Evolutionary conservation across 1,140 invertebrate genomes (phyloP), one percentile per base, ranked within the genome.

Genomic region (Latrodectus geometricus): DNA sequence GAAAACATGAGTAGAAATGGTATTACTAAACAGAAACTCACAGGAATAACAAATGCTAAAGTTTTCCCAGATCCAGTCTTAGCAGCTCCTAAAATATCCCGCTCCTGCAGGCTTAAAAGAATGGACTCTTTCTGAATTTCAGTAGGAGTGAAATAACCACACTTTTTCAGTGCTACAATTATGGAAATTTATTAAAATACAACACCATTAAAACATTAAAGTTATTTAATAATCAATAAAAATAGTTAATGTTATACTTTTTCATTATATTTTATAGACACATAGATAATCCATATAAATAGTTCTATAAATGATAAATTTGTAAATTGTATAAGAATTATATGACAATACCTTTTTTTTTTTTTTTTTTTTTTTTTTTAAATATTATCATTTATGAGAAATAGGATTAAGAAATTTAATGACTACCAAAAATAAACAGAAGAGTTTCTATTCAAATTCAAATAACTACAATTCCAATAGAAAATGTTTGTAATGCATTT

Each of bases 61-160:
- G 98, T 99, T 93, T 99, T 99, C 52, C 98, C 98, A 90, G 97
- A 98, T 48, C 98, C 98, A 65, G 98, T 99, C 92, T 99, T 97
- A 0, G 98, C 98, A 35, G 97, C 97, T 61, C 96, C 98, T 9
- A 99, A 92, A 88, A 99, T 95, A 93, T 99, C 98, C 89, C 95
- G 93, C 8, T 97, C 97, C 90, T 94, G 93, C n/a, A 99, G 91
- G 61, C 96, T 95, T 72, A 95, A 93, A 4, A 94, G 94, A 86
- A 99, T 95, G 74, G 95, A 94, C 91, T 98, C 94, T 88, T 92
- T 94, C 90, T 99, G 98, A 91, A 99, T 98, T 89, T 98, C 96
- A 15, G 98, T 99, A 72, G 97, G 96, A 73, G 92, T 93, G 14
- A 90, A 90, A 89, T 94, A 99, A 70, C 94, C 94, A 87, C 92